Evolutionary conservation across 2,113 vertebrate species (phyloP), one percentile per base, ranked within the genome.

Genomic region (Syngnathus floridae): DNA sequence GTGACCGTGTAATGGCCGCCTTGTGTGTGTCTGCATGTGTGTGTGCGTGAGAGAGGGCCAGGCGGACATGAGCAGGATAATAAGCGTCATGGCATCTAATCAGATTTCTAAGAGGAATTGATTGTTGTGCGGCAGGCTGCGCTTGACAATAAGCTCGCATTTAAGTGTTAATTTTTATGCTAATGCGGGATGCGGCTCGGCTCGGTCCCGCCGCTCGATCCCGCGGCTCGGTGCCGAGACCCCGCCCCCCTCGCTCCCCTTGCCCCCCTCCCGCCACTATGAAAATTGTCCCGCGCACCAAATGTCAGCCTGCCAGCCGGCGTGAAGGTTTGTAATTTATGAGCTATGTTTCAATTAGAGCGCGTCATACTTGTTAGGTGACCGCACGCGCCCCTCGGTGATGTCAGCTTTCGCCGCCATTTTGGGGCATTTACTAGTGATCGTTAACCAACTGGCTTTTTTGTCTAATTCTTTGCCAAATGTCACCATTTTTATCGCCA

Each of bases 101-200:
- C 95, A 97, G 95, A 97, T 98, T 96, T 95, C 95, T 97, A 96
- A 96, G 94, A 97, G 93, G 93, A 98, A 95, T 96, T 98, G 96
- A 98, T 97, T 98, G 95, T 97, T 98, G 94, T 97, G 94, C 95
- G 95, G 95, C 94, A 94, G 95, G 56, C 56, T 35, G 55, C 55
- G 36, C 36, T 59, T 94, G 95, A 97, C 97, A 98, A 97, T 97
- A 97, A 95, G 94, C 94, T 93, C 93, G 95, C 96, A 98, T 98
- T 94, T 98, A 98, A 98, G 95, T 97, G 95, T 98, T 98, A 98
- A 97, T 98, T 99, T 98, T 99, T 97, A 98, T 98, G 96, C 94
- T 96, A 97, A 99, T 97, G 94, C 93, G 91, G 95, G 95, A 97
- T 96, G 94, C 94, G 95, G 95, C 97, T 97, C 97, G 94, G 93